These are phyloP conservation scores for Marronus borbonicus DNA, from an alignment of 2,888 invertebrate genomes.

Conservation along the genomic window DNA sequence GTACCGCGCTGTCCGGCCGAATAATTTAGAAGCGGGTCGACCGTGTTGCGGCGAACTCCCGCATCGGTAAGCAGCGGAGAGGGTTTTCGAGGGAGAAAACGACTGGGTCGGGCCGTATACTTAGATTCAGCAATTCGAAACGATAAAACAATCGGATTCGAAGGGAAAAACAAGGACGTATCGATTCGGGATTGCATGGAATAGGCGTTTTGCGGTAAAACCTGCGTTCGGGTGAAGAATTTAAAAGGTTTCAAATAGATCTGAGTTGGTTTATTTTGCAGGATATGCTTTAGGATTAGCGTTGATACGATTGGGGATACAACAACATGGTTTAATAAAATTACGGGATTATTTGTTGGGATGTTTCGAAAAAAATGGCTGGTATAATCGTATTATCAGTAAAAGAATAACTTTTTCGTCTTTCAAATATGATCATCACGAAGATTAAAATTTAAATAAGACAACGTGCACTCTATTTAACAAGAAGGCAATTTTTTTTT, in stretches of 20 bases:
- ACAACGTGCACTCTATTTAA: too few species aligned
- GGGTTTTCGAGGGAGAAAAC: not conserved
- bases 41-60: not conserved
- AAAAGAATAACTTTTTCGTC: too few species aligned
- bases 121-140: slow-evolving; percentile 29
- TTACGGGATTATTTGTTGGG: too few species aligned
- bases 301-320: too few species aligned
- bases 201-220: not conserved
- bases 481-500: too few species aligned
- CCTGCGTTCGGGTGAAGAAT: slow-evolving; percentile 3
- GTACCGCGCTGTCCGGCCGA: slow-evolving; percentile 4
- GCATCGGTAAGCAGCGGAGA: not conserved
- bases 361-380: too few species aligned
- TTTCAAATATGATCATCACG: too few species aligned
- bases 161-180: not conserved
- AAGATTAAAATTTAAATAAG: too few species aligned
- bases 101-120: not conserved
- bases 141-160: slow-evolving; percentile 18
- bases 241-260: not conserved
- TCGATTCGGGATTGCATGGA: not conserved
- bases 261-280: too few species aligned
- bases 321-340: too few species aligned
- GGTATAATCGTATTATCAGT: too few species aligned
- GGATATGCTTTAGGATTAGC: too few species aligned
- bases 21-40: slow-evolving; percentile 12